Percentiles rank a stretch among this genome's conserved stretches.
phyloP scores from a whole-genome alignment of 1,140 invertebrate species.

The Zaprionus kolodkinae region DNA sequence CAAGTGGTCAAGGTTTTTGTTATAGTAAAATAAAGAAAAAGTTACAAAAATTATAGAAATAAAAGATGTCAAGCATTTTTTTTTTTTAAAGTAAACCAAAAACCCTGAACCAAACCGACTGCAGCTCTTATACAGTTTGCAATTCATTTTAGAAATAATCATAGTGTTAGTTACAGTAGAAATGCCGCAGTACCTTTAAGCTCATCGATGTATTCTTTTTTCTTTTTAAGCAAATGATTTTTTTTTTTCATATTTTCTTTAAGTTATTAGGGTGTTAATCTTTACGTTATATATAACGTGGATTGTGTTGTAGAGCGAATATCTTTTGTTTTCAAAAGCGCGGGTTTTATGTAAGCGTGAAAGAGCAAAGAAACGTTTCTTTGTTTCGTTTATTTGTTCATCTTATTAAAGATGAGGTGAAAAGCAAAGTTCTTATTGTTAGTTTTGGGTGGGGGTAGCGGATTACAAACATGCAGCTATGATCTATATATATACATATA shows the following conservation, averaged over 20 bases:
- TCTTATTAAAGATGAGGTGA: slow-evolving; percentile 58
- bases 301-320: slow-evolving; percentile 69
- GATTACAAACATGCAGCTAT: slow-evolving; percentile 57
- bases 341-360: slow-evolving; percentile 66
- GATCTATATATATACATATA: slow-evolving; percentile 41
- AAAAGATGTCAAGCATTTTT: background rate
- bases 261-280: slow-evolving; percentile 61
- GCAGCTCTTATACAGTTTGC: slow-evolving; percentile 20
- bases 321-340: slow-evolving; percentile 45
- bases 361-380: slow-evolving; percentile 58
- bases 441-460: slow-evolving; percentile 29
- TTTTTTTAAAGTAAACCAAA: slow-evolving; percentile 44
- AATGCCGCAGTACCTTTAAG: slow-evolving; percentile 65
- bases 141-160: slow-evolving; percentile 1
- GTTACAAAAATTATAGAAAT: slow-evolving; percentile 7
- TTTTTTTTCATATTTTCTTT: slow-evolving; percentile 54
- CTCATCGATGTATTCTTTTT: slow-evolving; percentile 38
- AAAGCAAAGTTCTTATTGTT: slow-evolving; percentile 66
- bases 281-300: slow-evolving; percentile 74
- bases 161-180: slow-evolving; percentile 49
- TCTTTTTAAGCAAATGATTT: slow-evolving; percentile 27
- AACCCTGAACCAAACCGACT: slow-evolving; percentile 59
- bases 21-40: background rate
- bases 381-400: slow-evolving; percentile 50
- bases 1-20: slow-evolving; percentile 60